Evolutionary conservation across 2,888 invertebrate genomes (phyloP).

Genomic region (Leptarthrus brevirostris): DNA sequence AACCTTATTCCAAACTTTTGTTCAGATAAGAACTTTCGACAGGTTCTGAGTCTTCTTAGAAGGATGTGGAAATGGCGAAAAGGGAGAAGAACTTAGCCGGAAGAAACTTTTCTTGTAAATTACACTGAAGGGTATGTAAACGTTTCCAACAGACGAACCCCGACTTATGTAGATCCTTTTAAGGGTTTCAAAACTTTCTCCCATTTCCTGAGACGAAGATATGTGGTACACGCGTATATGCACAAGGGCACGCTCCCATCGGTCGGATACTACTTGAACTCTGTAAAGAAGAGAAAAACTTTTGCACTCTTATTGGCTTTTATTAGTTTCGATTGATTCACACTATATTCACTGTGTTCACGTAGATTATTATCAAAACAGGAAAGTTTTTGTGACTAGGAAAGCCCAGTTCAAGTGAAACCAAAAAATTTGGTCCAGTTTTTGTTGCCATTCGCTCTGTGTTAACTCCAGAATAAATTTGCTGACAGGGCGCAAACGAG

Average conservation of each 20-base stretch:
- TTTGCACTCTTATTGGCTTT: constrained; percentile 43
- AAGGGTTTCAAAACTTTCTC: constrained; percentile 27
- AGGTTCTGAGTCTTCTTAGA: constrained; percentile 13
- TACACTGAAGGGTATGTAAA: constrained; percentile 53
- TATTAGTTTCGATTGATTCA: constrained; percentile 45
- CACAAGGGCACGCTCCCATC: neutral
- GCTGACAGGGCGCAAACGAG: neutral
- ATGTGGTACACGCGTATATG: neutral
- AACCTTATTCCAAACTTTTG: constrained; percentile 6
- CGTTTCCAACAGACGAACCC: constrained; percentile 48
- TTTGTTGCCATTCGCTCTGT: constrained; percentile 3
- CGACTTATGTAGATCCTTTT: constrained; percentile 27
- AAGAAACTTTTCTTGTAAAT: constrained; percentile 54
- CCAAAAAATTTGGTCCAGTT: constrained; percentile 6
- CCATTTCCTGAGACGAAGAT: constrained; percentile 4
- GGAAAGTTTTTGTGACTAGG: constrained; percentile 23
- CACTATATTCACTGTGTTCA: constrained; percentile 34
- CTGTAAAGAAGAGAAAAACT: constrained; percentile 3
- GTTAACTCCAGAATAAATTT: constrained; percentile 15
- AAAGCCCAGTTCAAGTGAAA: neutral
- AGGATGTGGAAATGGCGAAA: neutral
- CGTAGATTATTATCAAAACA: constrained; percentile 42
- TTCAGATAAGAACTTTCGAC: constrained; percentile 37
- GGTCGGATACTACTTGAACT: neutral
- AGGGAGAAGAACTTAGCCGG: constrained; percentile 18